These are phyloP conservation scores for Allolobophora icterica DNA, from an alignment of 2,888 invertebrate genomes.

Conservation along the genomic window DNA sequence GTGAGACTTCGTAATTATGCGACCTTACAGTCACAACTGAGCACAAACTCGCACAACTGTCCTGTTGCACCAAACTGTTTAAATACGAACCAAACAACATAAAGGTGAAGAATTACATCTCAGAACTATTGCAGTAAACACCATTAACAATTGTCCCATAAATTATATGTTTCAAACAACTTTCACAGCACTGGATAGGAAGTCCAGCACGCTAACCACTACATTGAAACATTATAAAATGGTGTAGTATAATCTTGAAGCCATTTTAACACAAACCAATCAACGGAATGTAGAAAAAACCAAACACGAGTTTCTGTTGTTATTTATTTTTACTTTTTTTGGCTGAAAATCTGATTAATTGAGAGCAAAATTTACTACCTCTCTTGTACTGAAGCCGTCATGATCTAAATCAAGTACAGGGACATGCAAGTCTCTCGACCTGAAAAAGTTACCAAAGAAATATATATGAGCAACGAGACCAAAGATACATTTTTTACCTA, in stretches of 20 bases:
- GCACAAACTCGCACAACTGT: not conserved
- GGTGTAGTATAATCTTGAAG: not conserved
- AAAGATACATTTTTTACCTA: not conserved
- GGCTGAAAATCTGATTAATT: not conserved
- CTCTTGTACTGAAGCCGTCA: not conserved
- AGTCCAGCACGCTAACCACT: too few relatives aligned
- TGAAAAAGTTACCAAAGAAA: slow-evolving; percentile 8
- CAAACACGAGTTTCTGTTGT: not conserved
- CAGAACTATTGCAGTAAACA: too few relatives aligned
- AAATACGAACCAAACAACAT: not conserved
- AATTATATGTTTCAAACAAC: not conserved
- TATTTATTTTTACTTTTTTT: not conserved
- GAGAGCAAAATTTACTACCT: slow-evolving; percentile 5
- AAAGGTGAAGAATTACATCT: not conserved
- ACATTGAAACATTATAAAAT: not conserved
- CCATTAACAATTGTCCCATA: too few relatives aligned
- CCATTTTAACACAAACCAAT: not conserved
- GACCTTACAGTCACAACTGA: not conserved
- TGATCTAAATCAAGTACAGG: slow-evolving; percentile 43
- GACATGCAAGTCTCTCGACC: not conserved
- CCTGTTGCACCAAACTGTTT: not conserved
- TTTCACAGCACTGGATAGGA: not conserved
- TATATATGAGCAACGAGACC: not conserved
- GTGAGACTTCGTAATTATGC: not conserved
- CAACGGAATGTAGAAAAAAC: not conserved